Evolutionary conservation across 30 jellyfish, hydroid and myxozoan genomes (phyloP).

Genomic region (Phacellophora camtschatica): DNA sequence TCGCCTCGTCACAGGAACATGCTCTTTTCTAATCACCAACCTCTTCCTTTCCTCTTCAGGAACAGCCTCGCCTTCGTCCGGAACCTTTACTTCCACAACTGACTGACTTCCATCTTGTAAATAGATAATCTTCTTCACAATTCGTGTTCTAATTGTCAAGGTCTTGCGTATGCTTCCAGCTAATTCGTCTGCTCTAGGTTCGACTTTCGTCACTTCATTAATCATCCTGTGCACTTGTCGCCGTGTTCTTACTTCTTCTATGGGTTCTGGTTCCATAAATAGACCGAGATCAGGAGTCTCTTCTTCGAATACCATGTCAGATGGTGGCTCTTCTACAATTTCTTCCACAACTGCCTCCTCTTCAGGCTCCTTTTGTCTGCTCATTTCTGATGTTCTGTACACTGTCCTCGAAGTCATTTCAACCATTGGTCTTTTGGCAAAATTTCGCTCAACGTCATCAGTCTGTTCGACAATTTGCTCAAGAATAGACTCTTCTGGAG

Average conservation of each 20-base stretch:
- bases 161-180: neutral
- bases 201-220: neutral
- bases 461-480: constrained; percentile 3
- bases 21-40: constrained; percentile 14
- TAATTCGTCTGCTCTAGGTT: neutral
- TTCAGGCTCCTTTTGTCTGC: constrained; percentile 32
- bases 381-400: no score
- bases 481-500: constrained; percentile 32
- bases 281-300: constrained; percentile 3
- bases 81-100: constrained; percentile 23
- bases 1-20: constrained; percentile 4
- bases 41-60: constrained; percentile 19
- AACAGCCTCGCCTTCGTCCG: neutral
- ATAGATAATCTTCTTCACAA: constrained; percentile 26
- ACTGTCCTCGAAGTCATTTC: constrained; percentile 38
- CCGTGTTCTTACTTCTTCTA: constrained; percentile 1
- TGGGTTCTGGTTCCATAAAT: constrained; percentile 5
- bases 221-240: constrained; percentile 32
- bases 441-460: constrained; percentile 25
- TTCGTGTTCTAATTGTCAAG: neutral
- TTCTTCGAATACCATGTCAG: neutral
- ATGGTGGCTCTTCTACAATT: neutral
- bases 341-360: neutral
- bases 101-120: constrained; percentile 22
- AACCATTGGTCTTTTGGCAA: constrained; percentile 28